phyloP scores from a whole-genome alignment of 2,797 vertebrate species.

The Crocodylus rhombifer region DNA sequence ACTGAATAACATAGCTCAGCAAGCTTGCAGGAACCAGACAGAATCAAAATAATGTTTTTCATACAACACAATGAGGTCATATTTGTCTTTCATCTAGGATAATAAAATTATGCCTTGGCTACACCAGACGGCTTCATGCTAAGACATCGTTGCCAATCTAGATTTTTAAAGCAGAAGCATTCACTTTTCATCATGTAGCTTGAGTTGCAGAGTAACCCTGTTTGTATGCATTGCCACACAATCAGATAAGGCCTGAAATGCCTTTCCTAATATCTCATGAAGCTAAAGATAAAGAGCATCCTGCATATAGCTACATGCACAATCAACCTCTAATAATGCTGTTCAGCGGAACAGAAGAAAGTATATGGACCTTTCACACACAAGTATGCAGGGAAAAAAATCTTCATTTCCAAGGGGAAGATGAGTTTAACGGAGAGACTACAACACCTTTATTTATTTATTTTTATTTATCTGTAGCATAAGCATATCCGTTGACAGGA shows the following conservation, averaged over 20 bases:
- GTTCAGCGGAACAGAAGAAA: constrained; percentile 8
- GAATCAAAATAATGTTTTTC: constrained; percentile 57
- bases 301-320: neutral
- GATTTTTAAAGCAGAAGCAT: constrained; percentile 28
- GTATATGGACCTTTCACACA: neutral
- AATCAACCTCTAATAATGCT: neutral
- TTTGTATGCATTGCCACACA: constrained; percentile 18
- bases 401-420: neutral
- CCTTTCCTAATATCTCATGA: neutral
- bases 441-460: neutral
- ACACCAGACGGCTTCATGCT: constrained; percentile 9
- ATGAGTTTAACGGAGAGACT: neutral
- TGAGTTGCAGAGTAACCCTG: neutral
- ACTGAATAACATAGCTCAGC: constrained; percentile 42
- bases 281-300: constrained; percentile 6
- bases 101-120: constrained; percentile 67
- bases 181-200: constrained; percentile 3
- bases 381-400: neutral
- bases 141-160: constrained; percentile 39
- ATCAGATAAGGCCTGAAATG: constrained; percentile 38
- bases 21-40: constrained; percentile 65
- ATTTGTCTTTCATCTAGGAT: constrained; percentile 66
- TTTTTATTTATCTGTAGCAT: no score
- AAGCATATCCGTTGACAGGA: neutral
- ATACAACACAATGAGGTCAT: constrained; percentile 61